A percentile compares a stretch with the other conserved stretches of the same genome.
phyloP scores from a whole-genome alignment of 2,888 invertebrate species.

The Caenorhabditis sp. region DNA sequence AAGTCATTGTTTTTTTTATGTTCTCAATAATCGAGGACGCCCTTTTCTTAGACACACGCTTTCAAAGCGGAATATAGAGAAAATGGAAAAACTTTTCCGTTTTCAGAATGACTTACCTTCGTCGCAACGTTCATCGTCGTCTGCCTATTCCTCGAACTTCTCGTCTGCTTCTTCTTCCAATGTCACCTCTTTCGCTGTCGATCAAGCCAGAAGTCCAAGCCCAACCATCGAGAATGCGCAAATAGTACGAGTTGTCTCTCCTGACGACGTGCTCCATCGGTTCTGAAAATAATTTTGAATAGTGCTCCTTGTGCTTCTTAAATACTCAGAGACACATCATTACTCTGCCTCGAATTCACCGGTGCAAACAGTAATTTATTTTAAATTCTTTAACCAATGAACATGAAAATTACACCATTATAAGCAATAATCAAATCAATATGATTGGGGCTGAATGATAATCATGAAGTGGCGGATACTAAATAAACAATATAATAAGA shows the following conservation, averaged over 20 bases:
- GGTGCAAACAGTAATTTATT: slow-evolving; percentile 4
- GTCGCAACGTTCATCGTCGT: slow-evolving; percentile 46
- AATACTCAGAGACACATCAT: neutral
- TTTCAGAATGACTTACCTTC: slow-evolving; percentile 40
- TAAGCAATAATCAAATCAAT: too few species aligned
- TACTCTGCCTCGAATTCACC: neutral
- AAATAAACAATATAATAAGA: too few species aligned
- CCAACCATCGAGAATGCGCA: slow-evolving; percentile 42
- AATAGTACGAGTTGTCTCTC: slow-evolving; percentile 46
- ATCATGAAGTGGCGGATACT: too few species aligned
- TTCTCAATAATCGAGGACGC: too few species aligned
- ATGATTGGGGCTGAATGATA: too few species aligned
- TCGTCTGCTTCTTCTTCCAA: slow-evolving; percentile 38
- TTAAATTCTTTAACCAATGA: neutral
- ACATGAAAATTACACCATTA: too few species aligned
- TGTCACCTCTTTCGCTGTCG: slow-evolving; percentile 41
- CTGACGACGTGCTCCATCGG: slow-evolving; percentile 34
- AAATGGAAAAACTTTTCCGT: too few species aligned
- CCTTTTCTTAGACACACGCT: too few species aligned
- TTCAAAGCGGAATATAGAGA: too few species aligned
- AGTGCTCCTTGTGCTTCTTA: too few species aligned
- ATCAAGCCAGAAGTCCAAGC: slow-evolving; percentile 19
- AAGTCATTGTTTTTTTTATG: neutral
- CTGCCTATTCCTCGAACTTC: slow-evolving; percentile 43
- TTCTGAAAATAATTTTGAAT: slow-evolving; percentile 15